Evolutionary conservation across 2,888 invertebrate species (phyloP).

Genomic region (Augiades crinisus): DNA sequence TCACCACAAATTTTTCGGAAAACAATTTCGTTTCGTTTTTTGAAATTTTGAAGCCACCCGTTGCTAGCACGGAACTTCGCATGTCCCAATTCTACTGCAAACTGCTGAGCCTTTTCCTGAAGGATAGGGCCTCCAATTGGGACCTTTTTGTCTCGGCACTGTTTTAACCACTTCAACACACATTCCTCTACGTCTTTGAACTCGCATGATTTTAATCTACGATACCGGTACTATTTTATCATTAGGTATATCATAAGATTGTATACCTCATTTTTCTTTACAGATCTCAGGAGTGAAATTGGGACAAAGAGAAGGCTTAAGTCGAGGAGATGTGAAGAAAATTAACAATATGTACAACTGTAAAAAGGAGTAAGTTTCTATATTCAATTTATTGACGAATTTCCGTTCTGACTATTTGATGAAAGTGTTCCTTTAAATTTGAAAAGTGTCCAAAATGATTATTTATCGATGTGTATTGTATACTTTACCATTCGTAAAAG

Average conservation of each 20-base stretch:
- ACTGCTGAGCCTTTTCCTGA: slow-evolving; percentile 28
- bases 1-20: slow-evolving; percentile 36
- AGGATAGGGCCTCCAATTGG: slow-evolving; percentile 28
- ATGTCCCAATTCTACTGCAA: slow-evolving; percentile 26
- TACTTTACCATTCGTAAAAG: too few species aligned
- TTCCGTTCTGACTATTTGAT: too few species aligned
- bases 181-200: slow-evolving; percentile 32
- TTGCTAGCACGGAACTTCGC: slow-evolving; percentile 31
- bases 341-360: slow-evolving; percentile 90
- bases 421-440: too few species aligned
- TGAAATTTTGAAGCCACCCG: slow-evolving; percentile 36
- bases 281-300: slow-evolving; percentile 72
- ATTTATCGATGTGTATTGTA: too few species aligned
- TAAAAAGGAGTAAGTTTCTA: slow-evolving; percentile 63
- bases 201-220: slow-evolving; percentile 17
- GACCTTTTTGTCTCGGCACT: slow-evolving; percentile 26
- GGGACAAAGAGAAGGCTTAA: slow-evolving; percentile 89
- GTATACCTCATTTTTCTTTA: too few species aligned
- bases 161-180: slow-evolving; percentile 19
- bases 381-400: too few species aligned
- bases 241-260: too few species aligned
- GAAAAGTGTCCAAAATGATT: too few species aligned
- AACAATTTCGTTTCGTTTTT: slow-evolving; percentile 33
- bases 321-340: slow-evolving; percentile 86
- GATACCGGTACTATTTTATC: too few species aligned